phyloP scores from a whole-genome alignment of 2,888 invertebrate species.

The Pomacea canaliculata region DNA sequence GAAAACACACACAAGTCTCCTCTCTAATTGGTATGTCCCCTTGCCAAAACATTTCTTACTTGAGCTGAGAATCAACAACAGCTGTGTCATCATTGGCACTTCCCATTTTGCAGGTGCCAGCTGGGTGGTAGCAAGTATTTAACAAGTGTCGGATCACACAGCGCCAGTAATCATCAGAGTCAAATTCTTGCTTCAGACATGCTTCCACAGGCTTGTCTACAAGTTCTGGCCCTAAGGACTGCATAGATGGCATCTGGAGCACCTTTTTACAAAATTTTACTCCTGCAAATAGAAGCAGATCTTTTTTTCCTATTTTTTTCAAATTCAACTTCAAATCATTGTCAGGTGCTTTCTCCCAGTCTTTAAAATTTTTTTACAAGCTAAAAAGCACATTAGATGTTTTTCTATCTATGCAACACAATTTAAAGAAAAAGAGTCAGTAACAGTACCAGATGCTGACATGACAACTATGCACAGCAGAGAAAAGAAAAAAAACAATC shows the following conservation, averaged over 20 bases:
- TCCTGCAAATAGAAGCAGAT: conserved; percentile 9
- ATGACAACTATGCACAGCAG: no score
- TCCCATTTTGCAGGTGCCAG: conserved; percentile 82
- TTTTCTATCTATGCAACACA: no score
- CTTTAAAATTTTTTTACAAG: no score
- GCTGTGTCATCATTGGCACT: conserved; percentile 66
- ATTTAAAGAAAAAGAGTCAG: no score
- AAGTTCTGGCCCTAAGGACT: conserved; percentile 9
- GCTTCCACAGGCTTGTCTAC: conserved; percentile 6
- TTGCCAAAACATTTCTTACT: conserved; percentile 31
- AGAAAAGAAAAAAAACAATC: no score
- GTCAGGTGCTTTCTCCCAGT: no score
- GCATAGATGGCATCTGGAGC: conserved; percentile 1
- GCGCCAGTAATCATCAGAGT: conserved; percentile 38
- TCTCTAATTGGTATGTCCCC: no score
- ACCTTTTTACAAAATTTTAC: conserved; percentile 24
- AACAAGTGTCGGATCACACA: conserved; percentile 35
- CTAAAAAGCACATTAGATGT: no score
- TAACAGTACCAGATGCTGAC: no score
- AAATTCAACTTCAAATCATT: no score
- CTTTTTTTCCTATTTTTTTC: no score
- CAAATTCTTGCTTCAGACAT: conserved; percentile 13
- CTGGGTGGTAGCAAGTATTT: conserved; percentile 74
- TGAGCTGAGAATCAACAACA: conserved; percentile 77
- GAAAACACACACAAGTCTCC: no score